phyloP scores from a whole-genome alignment of 2,113 vertebrate species.

The Gavialis gangeticus region DNA sequence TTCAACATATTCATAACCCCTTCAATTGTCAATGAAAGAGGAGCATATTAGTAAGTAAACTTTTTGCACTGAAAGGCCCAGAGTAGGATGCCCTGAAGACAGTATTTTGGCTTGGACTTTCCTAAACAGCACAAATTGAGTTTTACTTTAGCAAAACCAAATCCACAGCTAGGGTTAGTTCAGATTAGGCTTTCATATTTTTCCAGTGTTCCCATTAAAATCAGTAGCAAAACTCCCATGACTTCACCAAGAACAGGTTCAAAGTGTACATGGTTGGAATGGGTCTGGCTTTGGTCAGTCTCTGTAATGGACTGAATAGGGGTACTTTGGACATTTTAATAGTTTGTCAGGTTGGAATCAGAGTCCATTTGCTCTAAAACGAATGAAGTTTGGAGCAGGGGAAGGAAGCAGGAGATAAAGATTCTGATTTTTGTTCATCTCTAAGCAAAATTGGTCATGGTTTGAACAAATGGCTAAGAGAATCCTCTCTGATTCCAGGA shows the following conservation, averaged over 20 bases:
- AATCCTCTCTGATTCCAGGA: neutral
- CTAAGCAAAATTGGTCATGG: neutral
- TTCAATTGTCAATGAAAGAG: neutral
- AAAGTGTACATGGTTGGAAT: conserved; percentile 36
- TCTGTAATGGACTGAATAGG: neutral
- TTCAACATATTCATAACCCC: conserved; percentile 27
- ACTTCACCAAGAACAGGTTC: neutral
- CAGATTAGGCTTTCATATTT: neutral
- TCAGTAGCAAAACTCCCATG: neutral
- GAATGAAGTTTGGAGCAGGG: neutral
- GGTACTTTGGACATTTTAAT: neutral
- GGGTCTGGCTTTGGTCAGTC: conserved; percentile 21
- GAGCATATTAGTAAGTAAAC: neutral
- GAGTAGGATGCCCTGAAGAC: fast-evolving
- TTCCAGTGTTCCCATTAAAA: conserved; percentile 7
- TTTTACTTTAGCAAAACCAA: neutral
- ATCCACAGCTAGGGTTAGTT: neutral
- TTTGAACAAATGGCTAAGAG: neutral
- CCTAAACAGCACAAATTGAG: neutral
- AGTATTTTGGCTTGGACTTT: neutral
- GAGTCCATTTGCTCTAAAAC: neutral
- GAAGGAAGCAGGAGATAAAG: neutral
- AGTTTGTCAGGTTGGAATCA: neutral
- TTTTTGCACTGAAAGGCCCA: conserved; percentile 2
- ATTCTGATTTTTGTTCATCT: neutral